Base-by-base conservation (phyloP, 2,797 vertebrate species). In the Cyprinodon diabolis region DNA sequence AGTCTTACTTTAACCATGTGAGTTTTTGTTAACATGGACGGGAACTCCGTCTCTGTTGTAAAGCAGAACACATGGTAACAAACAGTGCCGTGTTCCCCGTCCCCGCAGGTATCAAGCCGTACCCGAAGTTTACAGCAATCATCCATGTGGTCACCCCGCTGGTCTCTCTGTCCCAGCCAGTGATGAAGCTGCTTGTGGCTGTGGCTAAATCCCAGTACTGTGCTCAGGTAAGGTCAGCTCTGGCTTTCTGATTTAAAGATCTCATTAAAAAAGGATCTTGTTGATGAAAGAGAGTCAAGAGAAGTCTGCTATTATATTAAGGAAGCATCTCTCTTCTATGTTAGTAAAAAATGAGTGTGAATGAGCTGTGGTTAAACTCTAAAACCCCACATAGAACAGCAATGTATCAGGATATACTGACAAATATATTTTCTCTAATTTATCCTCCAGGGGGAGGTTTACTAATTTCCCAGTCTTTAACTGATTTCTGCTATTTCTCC, bases 171-270 rank as follows among this genome's bases (percentile, higher is more conserved):
- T 99, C 98, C 76, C 98, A 99, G 89, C 97, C 98, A 67, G 96
- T 99, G 92, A 95, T 99, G 93, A 99, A 99, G 94, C 97, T 99
- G 84, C 95, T 99, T 35, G 94, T 96, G 55, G 95, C 98, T 71
- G 97, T 99, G 86, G 96, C 97, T 92, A 99, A 97, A 91, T 99
- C 98, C 66, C 98, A 98, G 95, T 97, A 98, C 95, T 99, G 98
- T 94, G 96, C 96, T 82, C 97, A 99, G 97, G 98, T 99, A 93
- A 11, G 23, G 7, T 35, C 57, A 21, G 17, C 21, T 40, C 15
- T 17, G 15, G 56, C 49, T 52, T 15, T 54, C 10, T n/a, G 11
- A 0, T 37, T 40, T 10, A 62, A 62, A 4, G 35, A 40, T 9
- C 17, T 40, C 21, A 21, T 40, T 19, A 62, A 43, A 43, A 19